Base-by-base conservation (phyloP, 2,888 invertebrate genomes). In the Drosophila tripunctata region DNA sequence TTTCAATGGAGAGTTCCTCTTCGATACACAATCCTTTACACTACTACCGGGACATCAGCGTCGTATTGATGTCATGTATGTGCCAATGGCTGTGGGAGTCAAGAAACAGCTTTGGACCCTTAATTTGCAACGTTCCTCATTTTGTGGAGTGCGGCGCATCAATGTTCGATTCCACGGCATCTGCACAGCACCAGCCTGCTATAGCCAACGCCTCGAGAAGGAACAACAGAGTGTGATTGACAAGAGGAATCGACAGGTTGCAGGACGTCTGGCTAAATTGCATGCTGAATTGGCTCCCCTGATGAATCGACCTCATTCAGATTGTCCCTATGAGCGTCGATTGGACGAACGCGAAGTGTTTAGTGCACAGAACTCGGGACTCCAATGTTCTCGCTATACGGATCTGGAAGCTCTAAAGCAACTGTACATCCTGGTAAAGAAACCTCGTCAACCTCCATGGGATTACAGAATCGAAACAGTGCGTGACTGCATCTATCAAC, bases 281-380 rank as follows among this genome's bases (percentile, higher is more conserved):
- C 83, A 79, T 3, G 69, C 66, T 3, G 58, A 48, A 3, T 6
- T 83, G 36, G 74, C 70, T 1, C 79, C 85, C 1, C 33, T 82
- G 0, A 51, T 87, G 5, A 44, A 63, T 21, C 43, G 10, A 0
- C 27, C 63, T 0, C 35, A 45, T 3, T 19, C 61, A 1, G 22
- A 44, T 4, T 84, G 88, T 47, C 83, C 83, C 14, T 84, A 83
- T 12, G 43, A 64, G 22, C 72, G 78, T 1, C 4, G 10, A 0
- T 33, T 84, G 7, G 72, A 87, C 10, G 88, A 87, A 0, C 88
- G 86, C 2, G 88, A 84, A 19, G 4, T 75, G 0, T 84, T 84
- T 15, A 40, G 55, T 0, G 52, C 51, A 0, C 58, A 65, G 35
- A 84, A 84, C 14, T 27, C 48, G 2, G 86, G 78, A 8, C 79